These are phyloP conservation scores for Denticeps clupeoides DNA, from an alignment of 2,797 vertebrate genomes.

Conservation along the genomic window DNA sequence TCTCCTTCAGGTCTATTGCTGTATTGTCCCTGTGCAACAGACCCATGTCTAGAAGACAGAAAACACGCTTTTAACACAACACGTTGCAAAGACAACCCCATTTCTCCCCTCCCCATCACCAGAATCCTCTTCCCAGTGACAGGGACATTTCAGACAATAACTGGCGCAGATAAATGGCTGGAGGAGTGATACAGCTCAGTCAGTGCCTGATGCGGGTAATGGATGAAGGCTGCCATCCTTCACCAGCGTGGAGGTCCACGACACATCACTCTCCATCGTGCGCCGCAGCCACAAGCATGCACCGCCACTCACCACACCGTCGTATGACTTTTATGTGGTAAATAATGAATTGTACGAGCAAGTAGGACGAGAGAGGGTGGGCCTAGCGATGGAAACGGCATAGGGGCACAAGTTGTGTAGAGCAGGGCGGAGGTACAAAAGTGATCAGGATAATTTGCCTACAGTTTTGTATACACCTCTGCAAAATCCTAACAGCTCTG, in stretches of 20 bases:
- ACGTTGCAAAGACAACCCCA: no score
- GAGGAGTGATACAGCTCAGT: constrained; percentile 12
- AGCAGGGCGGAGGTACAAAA: no score
- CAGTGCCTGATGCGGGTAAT: constrained; percentile 6
- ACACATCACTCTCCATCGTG: constrained; percentile 19
- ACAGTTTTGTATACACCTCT: no score
- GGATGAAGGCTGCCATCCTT: constrained; percentile 22
- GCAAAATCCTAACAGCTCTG: no score
- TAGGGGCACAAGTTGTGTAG: not conserved
- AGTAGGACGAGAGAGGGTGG: not conserved
- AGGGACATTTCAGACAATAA: constrained; percentile 8
- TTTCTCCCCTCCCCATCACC: not conserved
- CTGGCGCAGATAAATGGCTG: constrained; percentile 8
- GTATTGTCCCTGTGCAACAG: constrained; percentile 35
- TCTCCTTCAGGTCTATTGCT: constrained; percentile 24
- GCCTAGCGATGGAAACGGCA: not conserved
- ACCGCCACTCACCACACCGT: not conserved
- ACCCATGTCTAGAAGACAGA: constrained; percentile 41
- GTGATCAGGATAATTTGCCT: no score
- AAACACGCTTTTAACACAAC: no score
- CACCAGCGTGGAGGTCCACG: constrained; percentile 3
- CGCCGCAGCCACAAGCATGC: not conserved
- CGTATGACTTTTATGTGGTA: constrained; percentile 15
- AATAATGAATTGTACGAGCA: constrained; percentile 26
- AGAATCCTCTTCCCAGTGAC: not conserved